Evolutionary conservation across 2,888 invertebrate genomes (phyloP).

Genomic region (Mallateleia sp.): DNA sequence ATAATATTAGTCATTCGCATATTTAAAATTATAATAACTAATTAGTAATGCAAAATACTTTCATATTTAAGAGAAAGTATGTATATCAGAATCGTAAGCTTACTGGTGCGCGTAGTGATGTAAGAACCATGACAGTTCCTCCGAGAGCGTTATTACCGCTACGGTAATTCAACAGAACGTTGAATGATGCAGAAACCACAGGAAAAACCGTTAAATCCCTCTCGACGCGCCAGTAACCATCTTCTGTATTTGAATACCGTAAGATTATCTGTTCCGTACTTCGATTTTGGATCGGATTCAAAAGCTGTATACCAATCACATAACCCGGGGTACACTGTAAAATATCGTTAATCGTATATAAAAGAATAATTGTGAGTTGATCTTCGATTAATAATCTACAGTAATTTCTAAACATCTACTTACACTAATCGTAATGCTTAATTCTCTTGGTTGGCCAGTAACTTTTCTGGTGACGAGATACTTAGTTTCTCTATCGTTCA

Average conservation of each 20-base stretch:
- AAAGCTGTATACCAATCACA: constrained; percentile 96
- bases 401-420: constrained; percentile 41
- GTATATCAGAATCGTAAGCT: constrained; percentile 85
- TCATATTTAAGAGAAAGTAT: constrained; percentile 49
- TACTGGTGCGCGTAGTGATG: constrained; percentile 93
- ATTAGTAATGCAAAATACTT: constrained; percentile 29
- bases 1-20: background rate
- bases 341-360: constrained; percentile 6
- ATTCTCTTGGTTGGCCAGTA: constrained; percentile 90
- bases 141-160: constrained; percentile 95
- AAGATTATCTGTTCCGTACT: constrained; percentile 96
- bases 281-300: constrained; percentile 97
- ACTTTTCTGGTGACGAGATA: constrained; percentile 94
- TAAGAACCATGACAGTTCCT: constrained; percentile 95
- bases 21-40: constrained; percentile 21
- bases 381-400: too few relatives aligned
- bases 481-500: constrained; percentile 94
- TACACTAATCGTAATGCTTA: constrained; percentile 82
- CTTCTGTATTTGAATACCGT: constrained; percentile 92
- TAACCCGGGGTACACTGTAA: constrained; percentile 94
- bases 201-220: constrained; percentile 97
- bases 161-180: constrained; percentile 94
- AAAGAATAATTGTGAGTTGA: too few relatives aligned
- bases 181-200: constrained; percentile 95
- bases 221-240: constrained; percentile 94